Percentiles rank a stretch among this genome's conserved stretches.
Conservation (phyloP, 92 coral and sea anemone genomes). For the Zoanthus gigantus region DNA sequence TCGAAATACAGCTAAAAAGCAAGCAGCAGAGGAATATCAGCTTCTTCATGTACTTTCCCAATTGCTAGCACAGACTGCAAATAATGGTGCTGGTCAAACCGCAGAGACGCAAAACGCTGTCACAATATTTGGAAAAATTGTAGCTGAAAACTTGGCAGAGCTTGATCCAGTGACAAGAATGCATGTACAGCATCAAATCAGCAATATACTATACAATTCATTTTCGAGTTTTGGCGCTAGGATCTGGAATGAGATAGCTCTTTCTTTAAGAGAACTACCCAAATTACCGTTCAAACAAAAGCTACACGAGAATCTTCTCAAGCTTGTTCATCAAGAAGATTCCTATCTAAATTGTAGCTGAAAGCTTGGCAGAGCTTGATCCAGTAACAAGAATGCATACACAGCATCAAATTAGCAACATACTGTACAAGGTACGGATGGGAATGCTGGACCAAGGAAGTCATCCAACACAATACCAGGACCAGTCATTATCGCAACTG, state of each 20-base stretch:
- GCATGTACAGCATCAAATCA: background rate
- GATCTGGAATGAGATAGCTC: too few relatives aligned
- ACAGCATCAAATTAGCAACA: background rate
- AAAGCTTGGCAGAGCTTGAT: background rate
- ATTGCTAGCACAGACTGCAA: conserved; percentile 1
- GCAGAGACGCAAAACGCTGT: conserved; percentile 12
- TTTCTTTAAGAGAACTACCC: too few relatives aligned
- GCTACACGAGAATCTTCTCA: too few relatives aligned
- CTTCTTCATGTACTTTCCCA: background rate
- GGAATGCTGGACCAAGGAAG: conserved; percentile 18
- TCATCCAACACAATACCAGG: conserved; percentile 7
- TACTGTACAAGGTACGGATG: conserved; percentile 9
- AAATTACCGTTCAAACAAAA: too few relatives aligned
- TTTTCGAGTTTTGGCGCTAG: too few relatives aligned
- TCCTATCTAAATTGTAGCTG: conserved; percentile 5
- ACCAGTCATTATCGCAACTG: background rate
- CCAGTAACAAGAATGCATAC: background rate
- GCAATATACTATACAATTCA: too few relatives aligned
- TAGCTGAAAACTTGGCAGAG: conserved; percentile 9
- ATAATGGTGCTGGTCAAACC: background rate
- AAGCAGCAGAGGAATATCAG: conserved; percentile 6
- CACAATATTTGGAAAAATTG: background rate
- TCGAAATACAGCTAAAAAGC: background rate
- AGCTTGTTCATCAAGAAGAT: too few relatives aligned
- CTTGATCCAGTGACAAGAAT: background rate